phyloP scores from a whole-genome alignment of 2,113 vertebrate genomes.

The Psittacus erithacus region DNA sequence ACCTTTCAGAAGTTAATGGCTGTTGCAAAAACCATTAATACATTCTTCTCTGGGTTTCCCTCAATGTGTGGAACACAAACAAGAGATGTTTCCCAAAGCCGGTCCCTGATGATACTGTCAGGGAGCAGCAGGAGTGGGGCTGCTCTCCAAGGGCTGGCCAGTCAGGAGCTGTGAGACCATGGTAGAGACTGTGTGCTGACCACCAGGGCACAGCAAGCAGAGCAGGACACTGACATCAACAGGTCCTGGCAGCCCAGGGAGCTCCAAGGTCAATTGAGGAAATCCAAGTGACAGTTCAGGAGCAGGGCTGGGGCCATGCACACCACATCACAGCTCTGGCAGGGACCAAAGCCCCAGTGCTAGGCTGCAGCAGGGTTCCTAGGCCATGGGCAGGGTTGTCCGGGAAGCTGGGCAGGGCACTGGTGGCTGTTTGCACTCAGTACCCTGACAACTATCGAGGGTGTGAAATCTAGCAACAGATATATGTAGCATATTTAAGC shows the following conservation, averaged over 20 bases:
- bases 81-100: not conserved
- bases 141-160: not conserved
- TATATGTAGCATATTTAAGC: not conserved
- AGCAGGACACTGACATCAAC: not conserved
- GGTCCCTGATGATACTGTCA: not conserved
- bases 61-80: not conserved
- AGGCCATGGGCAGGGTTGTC: not conserved
- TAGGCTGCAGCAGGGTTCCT: not conserved
- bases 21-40: not conserved
- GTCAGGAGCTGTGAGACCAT: not conserved
- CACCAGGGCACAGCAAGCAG: not conserved
- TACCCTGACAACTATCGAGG: rapidly evolving
- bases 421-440: rapidly evolving
- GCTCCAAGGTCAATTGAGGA: not conserved
- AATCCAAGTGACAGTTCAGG: not conserved
- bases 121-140: not conserved
- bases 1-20: not conserved
- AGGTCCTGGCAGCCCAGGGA: not conserved
- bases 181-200: not conserved
- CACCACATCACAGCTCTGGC: not conserved
- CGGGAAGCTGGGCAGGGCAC: not conserved
- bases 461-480: not conserved
- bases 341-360: not conserved
- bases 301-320: not conserved
- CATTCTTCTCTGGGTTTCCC: not conserved